Evolutionary conservation across 2,797 vertebrate species (phyloP), one percentile per base, ranked within the genome.

Genomic region (Notolepis coatsorum): DNA sequence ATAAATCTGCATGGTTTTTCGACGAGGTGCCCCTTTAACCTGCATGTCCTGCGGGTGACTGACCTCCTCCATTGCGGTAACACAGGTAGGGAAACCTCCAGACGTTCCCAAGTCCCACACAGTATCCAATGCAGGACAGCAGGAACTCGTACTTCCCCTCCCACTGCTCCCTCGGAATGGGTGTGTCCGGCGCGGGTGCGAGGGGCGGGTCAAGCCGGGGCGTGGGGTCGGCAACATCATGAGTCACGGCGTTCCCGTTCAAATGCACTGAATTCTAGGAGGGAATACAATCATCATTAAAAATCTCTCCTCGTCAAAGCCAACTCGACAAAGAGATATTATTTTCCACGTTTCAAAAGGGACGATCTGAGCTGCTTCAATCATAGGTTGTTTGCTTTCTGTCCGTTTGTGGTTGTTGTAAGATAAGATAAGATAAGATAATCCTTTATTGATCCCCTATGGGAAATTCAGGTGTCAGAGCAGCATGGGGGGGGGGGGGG

Each of bases 81-180:
- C 94, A 96, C 30, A 96, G 93, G 75, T 95, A 96, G 0, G 95
- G 93, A 57, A 96, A 95, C 38, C 93, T 84, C 93, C 95, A 96
- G 51, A 96, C 79, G 24, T 94, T 94, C 7, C 92, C 93, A 27
- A 95, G 88, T 7, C 94, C 95, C 47, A 95, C 92, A 0, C 93
- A 94, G 82, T 94, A 94, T n/a, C 94, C 94, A 0, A 95, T 72
- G 55, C 93, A 95, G 73, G 93, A 94, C 8, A 95, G 92, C 69
- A 95, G 85, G 87, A 96, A 94, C 78, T 94, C 86, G 1, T 93
- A 89, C 74, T 91, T 94, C 21, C 93, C 77, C 0, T 86, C 91
- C 94, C 95, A 94, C 48, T 93, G 93, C 52, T 90, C 91, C 54
- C 91, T 87, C 0, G 59, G 76, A 1, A 69, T 8, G 0, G 6